Evolutionary conservation across 1,140 invertebrate genomes (phyloP).

Genomic region (Melitaea cinxia): DNA sequence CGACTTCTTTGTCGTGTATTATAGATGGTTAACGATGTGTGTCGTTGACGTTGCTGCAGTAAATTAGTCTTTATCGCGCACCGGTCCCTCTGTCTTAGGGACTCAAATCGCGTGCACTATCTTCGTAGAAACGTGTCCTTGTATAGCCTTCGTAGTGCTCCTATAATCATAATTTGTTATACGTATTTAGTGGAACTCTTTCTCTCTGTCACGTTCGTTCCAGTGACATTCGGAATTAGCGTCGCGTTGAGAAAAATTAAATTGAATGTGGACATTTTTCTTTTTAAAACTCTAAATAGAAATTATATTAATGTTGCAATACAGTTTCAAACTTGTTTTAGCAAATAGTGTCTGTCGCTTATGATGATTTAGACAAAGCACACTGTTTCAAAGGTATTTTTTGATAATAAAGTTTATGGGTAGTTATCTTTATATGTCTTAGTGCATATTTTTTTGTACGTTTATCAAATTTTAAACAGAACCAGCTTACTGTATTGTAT

Average conservation of each 20-base stretch:
- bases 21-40: constrained; percentile 12
- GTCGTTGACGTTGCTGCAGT: constrained; percentile 12
- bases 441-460: too few relatives aligned
- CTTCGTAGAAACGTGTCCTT: constrained; percentile 33
- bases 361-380: too few relatives aligned
- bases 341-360: too few relatives aligned
- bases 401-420: too few relatives aligned
- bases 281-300: constrained; percentile 1
- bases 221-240: constrained; percentile 22
- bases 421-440: too few relatives aligned
- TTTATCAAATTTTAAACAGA: too few relatives aligned
- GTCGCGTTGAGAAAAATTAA: constrained; percentile 15
- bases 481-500: too few relatives aligned
- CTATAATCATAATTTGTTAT: constrained; percentile 49
- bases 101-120: constrained; percentile 18
- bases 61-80: constrained; percentile 19
- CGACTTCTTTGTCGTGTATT: constrained; percentile 3
- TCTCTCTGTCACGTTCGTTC: constrained; percentile 32
- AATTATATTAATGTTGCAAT: neutral
- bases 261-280: constrained; percentile 10
- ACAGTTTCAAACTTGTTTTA: neutral
- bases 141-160: constrained; percentile 62
- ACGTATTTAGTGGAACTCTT: constrained; percentile 43
- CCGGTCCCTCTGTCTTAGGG: constrained; percentile 11
- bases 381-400: too few relatives aligned